Base-by-base conservation (phyloP, 37 sponge, comb jelly and placozoan species). In the Beroe forskalii region DNA sequence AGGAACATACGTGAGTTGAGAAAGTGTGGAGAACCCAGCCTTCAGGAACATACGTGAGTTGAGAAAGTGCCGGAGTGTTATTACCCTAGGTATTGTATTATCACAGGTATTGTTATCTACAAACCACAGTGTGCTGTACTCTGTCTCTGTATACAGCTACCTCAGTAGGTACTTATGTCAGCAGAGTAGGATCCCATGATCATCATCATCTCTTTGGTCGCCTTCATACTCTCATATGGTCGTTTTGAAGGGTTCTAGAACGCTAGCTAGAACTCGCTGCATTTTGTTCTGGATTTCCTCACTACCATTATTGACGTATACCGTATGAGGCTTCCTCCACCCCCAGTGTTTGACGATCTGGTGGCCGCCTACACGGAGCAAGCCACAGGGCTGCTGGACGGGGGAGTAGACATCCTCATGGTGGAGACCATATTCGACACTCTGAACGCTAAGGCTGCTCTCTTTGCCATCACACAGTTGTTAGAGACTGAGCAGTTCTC, bases 351-450 rank as follows among this genome's bases (percentile, higher is more conserved):
- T 94, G 97, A 96, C 91, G 99, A 96, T 62, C 89, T 98, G 62
- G 97, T 94, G 20, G 91, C 83, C 23, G 93, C 96, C 0, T 98
- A 98, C 67, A 40, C 67, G 24, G 94, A 94, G 31, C 96, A 95
- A 90, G 93, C 92, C n/a, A 60, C 89, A 24, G 99, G 94, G 9
- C 93, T 98, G 6, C 67, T 96, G 40, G 99, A 98, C 91, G 99
- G 99, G 62, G 99, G 99, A 27, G 93, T 92, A 0, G 96, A 98
- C 43, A 94, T 96, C 8, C 83, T 98, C 33, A 93, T 98, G 94
- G 97, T 98, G 67, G 99, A 98, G 91, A 98, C 99, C 32, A 96
- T 98, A 33, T 98, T 98, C 69, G 99, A 98, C 89, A 98, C 99
- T 32, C 95, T 94, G 23, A 98, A 98, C 91, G 94, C 99, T 12